Conservation (phyloP, 2,113 vertebrate genomes). For the Malurus elegans region DNA sequence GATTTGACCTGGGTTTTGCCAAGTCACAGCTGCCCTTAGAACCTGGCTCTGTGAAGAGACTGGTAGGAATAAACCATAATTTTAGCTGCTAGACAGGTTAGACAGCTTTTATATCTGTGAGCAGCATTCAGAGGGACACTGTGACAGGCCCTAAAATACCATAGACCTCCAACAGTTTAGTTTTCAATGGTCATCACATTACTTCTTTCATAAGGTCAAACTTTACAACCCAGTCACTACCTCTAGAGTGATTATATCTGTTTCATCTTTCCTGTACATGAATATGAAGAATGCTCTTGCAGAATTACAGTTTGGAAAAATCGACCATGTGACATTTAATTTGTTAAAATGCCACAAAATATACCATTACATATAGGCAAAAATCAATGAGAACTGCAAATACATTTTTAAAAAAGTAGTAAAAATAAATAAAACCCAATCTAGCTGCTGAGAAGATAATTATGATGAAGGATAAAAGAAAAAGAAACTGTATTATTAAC, state of each 20-base stretch:
- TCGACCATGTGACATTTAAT: neutral
- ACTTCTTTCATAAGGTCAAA: constrained; percentile 73
- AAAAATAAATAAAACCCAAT: neutral
- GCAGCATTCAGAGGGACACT: neutral
- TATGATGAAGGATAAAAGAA: neutral
- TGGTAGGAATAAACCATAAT: constrained; percentile 40
- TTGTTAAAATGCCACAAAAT: neutral
- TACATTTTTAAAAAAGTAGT: neutral
- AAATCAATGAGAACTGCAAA: neutral
- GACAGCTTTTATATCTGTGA: constrained; percentile 27
- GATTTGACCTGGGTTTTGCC: neutral
- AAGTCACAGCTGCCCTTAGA: neutral
- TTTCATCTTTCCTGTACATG: constrained; percentile 46
- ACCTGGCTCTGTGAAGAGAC: neutral
- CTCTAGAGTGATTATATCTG: constrained; percentile 3
- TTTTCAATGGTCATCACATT: constrained; percentile 30
- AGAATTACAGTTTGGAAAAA: neutral
- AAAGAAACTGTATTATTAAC: neutral
- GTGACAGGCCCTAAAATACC: neutral
- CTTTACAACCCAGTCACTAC: constrained; percentile 64
- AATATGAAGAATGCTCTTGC: neutral
- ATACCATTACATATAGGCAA: neutral
- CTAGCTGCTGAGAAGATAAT: neutral
- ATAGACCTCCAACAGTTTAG: neutral
- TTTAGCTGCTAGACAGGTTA: constrained; percentile 55